Base-by-base conservation (phyloP, 2,113 vertebrate species). In the Entelurus aequoreus region DNA sequence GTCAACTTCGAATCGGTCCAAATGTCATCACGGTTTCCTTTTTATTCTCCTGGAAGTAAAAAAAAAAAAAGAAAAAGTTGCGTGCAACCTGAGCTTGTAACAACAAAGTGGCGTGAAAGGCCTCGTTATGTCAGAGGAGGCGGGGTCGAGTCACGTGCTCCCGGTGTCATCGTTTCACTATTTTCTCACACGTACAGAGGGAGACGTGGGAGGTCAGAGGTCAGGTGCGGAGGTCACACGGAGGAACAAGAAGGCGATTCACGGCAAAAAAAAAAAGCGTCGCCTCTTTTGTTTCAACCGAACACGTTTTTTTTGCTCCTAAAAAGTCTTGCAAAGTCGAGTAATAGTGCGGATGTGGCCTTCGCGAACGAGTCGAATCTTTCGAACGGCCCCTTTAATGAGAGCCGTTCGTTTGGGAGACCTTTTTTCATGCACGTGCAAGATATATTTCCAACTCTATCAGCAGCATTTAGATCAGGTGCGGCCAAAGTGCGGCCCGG, bases 181-280 rank as follows among this genome's bases (percentile, higher is more conserved):
- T 86, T 90, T 87, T 88, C 81, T 76, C 74, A 86, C 78, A 77
- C 76, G 63, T 87, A 84, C 83, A 87, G 79, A 82, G 51, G 70
- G 81, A 84, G 85, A 82, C 78, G 58, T 40, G 14, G 66, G 74
- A 71, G 42, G 88, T 81, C 79, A 80, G 71, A 88, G 89, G 88
- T 90, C 79, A 80, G 55, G 66, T 36, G 81, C 75, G 65, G 72
- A 65, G 83, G 84, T 83, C 78, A 16, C 16, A 73, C 66, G 21
- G 56, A 65, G 76, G 69, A 89, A 89, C 87, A 89, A 90, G 74
- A 50, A 62, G 69, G 59, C 85, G 58, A 88, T 91, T 91, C 87
- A 90, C 77, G 54, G 57, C n/a, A n/a, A n/a, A n/a, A n/a, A 81
- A 74, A 69, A 79, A 78, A 75, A 74, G 77, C 76, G 55, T 44